Conservation (phyloP, 2,113 vertebrate genomes). For the Gorilla gorilla region DNA sequence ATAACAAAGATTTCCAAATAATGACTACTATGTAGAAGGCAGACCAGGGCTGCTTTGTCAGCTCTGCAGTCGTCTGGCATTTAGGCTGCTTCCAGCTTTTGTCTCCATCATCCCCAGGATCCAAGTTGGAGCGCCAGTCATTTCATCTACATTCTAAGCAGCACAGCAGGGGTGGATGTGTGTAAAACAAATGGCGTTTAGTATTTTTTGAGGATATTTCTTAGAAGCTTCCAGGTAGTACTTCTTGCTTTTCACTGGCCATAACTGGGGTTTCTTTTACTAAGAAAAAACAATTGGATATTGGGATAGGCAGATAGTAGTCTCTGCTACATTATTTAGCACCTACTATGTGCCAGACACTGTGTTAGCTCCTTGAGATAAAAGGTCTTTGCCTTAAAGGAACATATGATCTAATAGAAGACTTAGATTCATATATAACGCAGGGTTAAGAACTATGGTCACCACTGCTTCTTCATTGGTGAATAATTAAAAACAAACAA, state of each 20-base stretch:
- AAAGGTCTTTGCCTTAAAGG: neutral
- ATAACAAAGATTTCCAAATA: neutral
- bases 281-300: neutral
- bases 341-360: neutral
- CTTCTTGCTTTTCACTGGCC: neutral
- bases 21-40: neutral
- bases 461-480: too few relatives aligned
- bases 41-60: neutral
- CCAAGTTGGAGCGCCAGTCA: neutral
- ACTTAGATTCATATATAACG: neutral
- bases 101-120: neutral
- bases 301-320: neutral
- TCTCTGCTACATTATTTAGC: neutral
- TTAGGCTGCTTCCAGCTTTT: neutral
- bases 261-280: neutral
- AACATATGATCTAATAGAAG: neutral
- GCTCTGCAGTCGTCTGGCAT: neutral
- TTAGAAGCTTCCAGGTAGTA: neutral
- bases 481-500: too few relatives aligned
- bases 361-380: neutral
- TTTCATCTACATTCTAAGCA: neutral
- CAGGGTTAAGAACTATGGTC: neutral
- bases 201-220: neutral
- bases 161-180: neutral
- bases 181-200: neutral